Percentiles rank a stretch among this genome's conserved stretches.
phyloP scores from a whole-genome alignment of 2,888 invertebrate genomes.

The Scaptodrosophila latifasciaeformis region DNA sequence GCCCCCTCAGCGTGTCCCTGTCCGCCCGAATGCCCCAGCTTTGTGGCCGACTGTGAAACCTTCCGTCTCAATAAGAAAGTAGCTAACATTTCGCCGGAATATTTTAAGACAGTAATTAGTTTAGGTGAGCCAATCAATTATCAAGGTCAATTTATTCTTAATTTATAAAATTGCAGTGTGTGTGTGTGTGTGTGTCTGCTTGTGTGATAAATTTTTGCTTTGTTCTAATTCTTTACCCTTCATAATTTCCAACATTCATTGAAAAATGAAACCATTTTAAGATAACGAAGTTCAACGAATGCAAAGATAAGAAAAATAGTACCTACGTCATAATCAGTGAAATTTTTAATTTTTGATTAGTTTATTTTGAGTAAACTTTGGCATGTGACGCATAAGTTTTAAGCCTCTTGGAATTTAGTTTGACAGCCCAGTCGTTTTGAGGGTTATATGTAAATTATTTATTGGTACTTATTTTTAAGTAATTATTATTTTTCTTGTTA shows the following conservation, averaged over 20 bases:
- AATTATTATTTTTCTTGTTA: constrained; percentile 15
- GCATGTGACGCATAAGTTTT: too few species aligned
- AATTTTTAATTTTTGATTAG: too few species aligned
- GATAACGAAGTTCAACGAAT: neutral
- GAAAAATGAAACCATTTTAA: neutral
- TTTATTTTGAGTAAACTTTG: too few species aligned
- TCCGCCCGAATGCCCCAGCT: constrained; percentile 33
- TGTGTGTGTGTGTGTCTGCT: neutral
- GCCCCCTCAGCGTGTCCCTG: constrained; percentile 37
- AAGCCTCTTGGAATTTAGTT: too few species aligned
- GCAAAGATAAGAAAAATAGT: too few species aligned
- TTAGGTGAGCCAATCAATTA: constrained; percentile 77
- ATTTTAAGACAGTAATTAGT: constrained; percentile 92
- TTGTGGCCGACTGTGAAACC: constrained; percentile 26
- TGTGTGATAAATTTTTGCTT: too few species aligned
- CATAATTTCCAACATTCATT: constrained; percentile 12
- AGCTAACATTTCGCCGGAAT: constrained; percentile 86
- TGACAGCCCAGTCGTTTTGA: neutral
- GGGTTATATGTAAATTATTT: constrained; percentile 11
- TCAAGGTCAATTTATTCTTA: constrained; percentile 28
- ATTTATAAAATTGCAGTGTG: neutral
- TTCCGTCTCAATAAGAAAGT: constrained; percentile 18
- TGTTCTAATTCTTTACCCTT: constrained; percentile 19
- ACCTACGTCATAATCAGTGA: too few species aligned
- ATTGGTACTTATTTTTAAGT: constrained; percentile 7